Conservation (phyloP, 2,888 invertebrate species). For the Hirudinaria manillensis region DNA sequence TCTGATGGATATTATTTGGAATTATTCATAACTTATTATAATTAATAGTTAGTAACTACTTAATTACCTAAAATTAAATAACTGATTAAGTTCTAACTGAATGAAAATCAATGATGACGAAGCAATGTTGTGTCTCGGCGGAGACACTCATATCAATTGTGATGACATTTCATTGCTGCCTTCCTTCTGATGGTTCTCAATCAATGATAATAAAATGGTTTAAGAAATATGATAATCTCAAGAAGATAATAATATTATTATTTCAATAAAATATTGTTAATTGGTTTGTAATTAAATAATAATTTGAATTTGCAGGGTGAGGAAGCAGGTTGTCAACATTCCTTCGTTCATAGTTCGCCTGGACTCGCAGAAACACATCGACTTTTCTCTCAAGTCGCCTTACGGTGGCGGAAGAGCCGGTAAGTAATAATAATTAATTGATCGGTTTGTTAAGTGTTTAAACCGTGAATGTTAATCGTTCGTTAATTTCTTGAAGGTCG, state of each 20-base stretch:
- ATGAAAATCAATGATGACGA: slow-evolving; percentile 17
- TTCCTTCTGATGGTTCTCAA: slow-evolving; percentile 21
- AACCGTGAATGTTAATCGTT: too few relatives aligned
- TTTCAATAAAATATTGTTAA: not conserved
- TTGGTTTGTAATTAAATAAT: too few relatives aligned
- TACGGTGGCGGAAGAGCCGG: slow-evolving; percentile 92
- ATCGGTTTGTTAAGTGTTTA: too few relatives aligned
- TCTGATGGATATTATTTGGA: too few relatives aligned
- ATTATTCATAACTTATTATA: too few relatives aligned
- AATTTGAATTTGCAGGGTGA: slow-evolving; percentile 60
- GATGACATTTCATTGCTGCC: slow-evolving; percentile 24
- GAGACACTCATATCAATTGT: not conserved
- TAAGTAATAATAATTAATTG: too few relatives aligned
- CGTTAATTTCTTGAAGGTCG: slow-evolving; percentile 63
- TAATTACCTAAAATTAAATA: too few relatives aligned
- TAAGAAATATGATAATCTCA: too few relatives aligned
- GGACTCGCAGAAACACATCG: slow-evolving; percentile 81
- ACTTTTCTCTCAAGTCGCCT: slow-evolving; percentile 84
- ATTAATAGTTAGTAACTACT: too few relatives aligned
- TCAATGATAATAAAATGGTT: too few relatives aligned
- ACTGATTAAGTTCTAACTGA: too few relatives aligned
- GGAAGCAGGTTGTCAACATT: slow-evolving; percentile 98
- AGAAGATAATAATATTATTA: not conserved
- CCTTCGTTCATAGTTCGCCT: slow-evolving; percentile 92
- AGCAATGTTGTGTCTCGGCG: slow-evolving; percentile 27